Evolutionary conservation across 2,113 vertebrate genomes (phyloP).

Genomic region (Cyphomyrus plagiostoma): DNA sequence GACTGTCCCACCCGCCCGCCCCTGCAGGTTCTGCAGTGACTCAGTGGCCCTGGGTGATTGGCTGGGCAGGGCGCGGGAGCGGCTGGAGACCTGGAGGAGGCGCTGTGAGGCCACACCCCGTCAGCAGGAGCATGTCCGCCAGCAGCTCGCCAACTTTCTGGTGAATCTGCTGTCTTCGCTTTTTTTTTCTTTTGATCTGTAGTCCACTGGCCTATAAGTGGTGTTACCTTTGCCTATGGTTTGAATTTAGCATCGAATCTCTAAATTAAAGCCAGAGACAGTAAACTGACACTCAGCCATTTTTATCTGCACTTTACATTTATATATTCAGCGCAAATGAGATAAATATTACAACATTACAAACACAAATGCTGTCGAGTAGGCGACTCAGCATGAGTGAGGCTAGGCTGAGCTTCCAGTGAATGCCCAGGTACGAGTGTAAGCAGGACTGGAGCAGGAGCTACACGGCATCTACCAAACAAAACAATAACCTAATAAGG

Average conservation of each 20-base stretch:
- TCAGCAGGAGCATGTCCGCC: constrained; percentile 55
- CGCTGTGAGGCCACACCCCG: constrained; percentile 55
- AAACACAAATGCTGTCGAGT: background rate
- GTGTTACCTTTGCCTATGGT: background rate
- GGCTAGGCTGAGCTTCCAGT: background rate
- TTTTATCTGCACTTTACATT: background rate
- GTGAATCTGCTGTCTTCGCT: constrained; percentile 55
- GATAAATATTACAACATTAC: background rate
- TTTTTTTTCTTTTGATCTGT: background rate
- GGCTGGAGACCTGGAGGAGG: constrained; percentile 62
- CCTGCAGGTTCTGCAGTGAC: constrained; percentile 67
- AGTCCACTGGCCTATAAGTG: background rate
- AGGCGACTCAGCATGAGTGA: background rate
- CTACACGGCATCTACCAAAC: background rate
- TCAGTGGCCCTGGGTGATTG: constrained; percentile 60
- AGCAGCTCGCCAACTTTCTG: constrained; percentile 59
- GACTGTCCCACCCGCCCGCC: constrained; percentile 17
- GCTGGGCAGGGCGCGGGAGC: constrained; percentile 65
- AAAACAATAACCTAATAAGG: background rate
- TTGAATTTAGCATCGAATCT: background rate
- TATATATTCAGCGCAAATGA: background rate
- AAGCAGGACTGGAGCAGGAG: background rate
- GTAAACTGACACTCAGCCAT: background rate
- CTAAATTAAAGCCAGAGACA: background rate
- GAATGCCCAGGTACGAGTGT: background rate